Percentiles rank a stretch among this genome's conserved stretches.
These are phyloP conservation scores for Anadara kagoshimensis DNA, from an alignment of 1,140 invertebrate species.

Conservation along the genomic window DNA sequence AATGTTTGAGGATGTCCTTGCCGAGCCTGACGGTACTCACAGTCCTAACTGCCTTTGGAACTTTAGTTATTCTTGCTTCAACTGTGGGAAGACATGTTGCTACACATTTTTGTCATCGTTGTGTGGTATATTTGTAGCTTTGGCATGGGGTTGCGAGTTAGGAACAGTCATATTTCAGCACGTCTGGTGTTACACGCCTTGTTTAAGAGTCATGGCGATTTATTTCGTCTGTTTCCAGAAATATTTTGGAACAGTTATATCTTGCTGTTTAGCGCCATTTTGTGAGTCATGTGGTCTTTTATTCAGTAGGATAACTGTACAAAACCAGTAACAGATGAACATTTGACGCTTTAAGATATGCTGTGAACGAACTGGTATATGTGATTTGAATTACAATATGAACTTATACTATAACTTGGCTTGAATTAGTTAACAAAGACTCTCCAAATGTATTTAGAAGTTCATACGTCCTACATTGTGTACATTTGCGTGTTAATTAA, in stretches of 20 bases:
- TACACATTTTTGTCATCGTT: conserved; percentile 82
- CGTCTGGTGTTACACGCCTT: conserved; percentile 72
- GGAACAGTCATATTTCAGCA: conserved; percentile 81
- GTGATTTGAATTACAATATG: not conserved
- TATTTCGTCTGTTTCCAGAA: conserved; percentile 79
- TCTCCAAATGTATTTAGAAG: no score
- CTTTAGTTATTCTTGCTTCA: conserved; percentile 81
- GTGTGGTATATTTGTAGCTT: conserved; percentile 80
- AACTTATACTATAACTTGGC: no score
- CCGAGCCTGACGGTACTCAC: conserved; percentile 83
- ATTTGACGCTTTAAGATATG: not conserved
- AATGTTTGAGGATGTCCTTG: conserved; percentile 84
- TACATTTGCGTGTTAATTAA: no score
- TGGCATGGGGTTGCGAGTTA: conserved; percentile 82
- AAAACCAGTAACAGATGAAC: not conserved
- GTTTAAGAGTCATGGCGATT: conserved; percentile 72
- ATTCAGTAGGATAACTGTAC: conserved; percentile 79
- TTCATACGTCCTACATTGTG: no score
- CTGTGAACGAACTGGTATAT: not conserved
- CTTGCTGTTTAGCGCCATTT: conserved; percentile 79
- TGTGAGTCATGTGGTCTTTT: conserved; percentile 80
- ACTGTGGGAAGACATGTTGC: conserved; percentile 80
- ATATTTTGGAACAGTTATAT: conserved; percentile 76
- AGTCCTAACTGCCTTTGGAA: conserved; percentile 85
- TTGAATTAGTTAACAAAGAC: no score